These are phyloP conservation scores for Darwinula stevensoni DNA, from an alignment of 2,888 invertebrate genomes.

Conservation along the genomic window DNA sequence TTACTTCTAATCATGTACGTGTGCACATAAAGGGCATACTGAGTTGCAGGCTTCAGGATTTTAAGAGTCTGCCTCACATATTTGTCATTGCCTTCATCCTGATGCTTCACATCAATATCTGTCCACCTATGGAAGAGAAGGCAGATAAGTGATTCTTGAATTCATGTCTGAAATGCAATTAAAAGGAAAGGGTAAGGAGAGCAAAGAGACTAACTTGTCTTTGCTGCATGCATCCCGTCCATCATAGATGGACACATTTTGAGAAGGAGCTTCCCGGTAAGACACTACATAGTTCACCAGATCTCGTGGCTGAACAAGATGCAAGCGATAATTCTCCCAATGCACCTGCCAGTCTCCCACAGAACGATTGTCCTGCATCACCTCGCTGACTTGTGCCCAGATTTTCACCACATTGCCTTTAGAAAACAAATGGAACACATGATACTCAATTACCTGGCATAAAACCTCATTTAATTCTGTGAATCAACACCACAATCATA, in stretches of 20 bases:
- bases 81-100: background rate
- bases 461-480: no score
- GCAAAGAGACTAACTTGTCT: conserved; percentile 22
- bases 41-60: conserved; percentile 52
- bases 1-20: conserved; percentile 50
- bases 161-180: no score
- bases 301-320: conserved; percentile 28
- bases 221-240: conserved; percentile 69
- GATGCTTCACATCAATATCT: background rate
- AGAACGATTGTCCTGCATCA: no score
- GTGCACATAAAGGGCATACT: conserved; percentile 79
- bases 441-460: no score
- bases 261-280: conserved; percentile 32
- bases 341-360: no score
- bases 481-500: no score
- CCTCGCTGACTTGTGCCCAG: no score
- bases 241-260: conserved; percentile 55
- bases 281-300: conserved; percentile 68
- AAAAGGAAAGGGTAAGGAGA: background rate
- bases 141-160: no score
- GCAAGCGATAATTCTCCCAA: conserved; percentile 16
- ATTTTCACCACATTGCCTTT: no score
- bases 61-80: conserved; percentile 15
- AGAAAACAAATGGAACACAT: no score
- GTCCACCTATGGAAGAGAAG: no score